Conservation (phyloP, 2,113 vertebrate genomes). For the Motacilla tschutschensis region DNA sequence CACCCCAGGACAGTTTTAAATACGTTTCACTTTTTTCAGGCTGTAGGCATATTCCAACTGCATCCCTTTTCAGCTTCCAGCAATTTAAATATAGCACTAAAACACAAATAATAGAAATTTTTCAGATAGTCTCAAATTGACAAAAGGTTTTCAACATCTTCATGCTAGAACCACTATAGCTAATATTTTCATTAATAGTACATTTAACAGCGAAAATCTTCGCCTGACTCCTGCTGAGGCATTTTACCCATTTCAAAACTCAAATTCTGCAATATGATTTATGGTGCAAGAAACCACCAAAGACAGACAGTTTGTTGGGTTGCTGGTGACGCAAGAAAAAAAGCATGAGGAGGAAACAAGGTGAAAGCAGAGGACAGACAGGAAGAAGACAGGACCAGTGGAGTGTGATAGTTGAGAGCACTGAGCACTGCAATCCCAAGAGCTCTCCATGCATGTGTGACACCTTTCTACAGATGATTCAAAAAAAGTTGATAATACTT, state of each 20-base stretch:
- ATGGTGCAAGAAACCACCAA: background rate
- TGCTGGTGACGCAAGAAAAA: background rate
- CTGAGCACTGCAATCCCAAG: accelerated
- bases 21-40: background rate
- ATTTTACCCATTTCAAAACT: background rate
- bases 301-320: background rate
- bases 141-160: background rate
- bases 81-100: background rate
- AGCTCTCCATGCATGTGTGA: accelerated
- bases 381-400: background rate
- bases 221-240: background rate
- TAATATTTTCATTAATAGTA: background rate
- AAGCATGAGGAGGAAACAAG: background rate
- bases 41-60: background rate
- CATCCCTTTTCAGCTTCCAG: background rate
- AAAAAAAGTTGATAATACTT: background rate
- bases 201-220: background rate
- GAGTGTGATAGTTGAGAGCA: background rate
- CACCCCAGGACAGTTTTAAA: background rate
- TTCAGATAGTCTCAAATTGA: background rate
- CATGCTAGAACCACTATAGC: background rate
- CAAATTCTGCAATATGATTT: background rate
- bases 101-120: background rate
- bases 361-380: background rate
- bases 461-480: background rate